These are phyloP conservation scores for Belgica antarctica DNA, from an alignment of 2,888 invertebrate species.

Conservation along the genomic window DNA sequence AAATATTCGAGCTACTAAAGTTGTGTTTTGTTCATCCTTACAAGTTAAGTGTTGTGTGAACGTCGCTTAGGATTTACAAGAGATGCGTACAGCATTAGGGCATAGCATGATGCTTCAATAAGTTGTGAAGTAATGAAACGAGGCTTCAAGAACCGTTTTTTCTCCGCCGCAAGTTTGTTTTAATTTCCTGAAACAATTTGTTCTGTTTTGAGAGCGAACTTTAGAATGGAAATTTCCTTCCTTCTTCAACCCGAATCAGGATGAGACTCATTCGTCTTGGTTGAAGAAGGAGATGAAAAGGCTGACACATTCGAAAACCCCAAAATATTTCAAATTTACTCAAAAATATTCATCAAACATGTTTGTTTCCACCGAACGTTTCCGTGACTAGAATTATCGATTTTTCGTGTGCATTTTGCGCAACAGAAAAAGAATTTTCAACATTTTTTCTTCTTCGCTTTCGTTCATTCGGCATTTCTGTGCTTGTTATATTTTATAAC, in stretches of 20 bases:
- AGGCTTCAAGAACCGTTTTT: conserved; percentile 3
- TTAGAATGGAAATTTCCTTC: neutral
- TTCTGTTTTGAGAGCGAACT: neutral
- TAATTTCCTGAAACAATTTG: conserved; percentile 40
- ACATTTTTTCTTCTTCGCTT: too few relatives aligned
- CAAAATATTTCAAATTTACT: neutral
- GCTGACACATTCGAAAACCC: neutral
- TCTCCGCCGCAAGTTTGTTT: conserved; percentile 27
- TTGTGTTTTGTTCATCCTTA: conserved; percentile 11
- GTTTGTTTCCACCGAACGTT: conserved; percentile 34
- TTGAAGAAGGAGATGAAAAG: conserved; percentile 1
- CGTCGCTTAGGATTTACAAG: too few relatives aligned
- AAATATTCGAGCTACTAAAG: conserved; percentile 19
- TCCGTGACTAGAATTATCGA: conserved; percentile 43
- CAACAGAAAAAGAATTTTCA: neutral
- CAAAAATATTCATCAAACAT: neutral
- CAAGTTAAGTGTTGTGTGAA: neutral
- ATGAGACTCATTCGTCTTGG: conserved; percentile 12
- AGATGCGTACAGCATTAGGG: too few relatives aligned
- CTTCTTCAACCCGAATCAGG: neutral
- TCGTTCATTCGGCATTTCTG: neutral
- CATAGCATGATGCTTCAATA: neutral
- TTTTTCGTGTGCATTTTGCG: conserved; percentile 27
- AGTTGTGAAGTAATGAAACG: neutral
- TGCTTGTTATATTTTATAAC: conserved; percentile 23